A percentile compares a stretch with the other conserved stretches of the same genome.
phyloP scores from a whole-genome alignment of 1,140 invertebrate species.

The Aphelinus atriplicis region DNA sequence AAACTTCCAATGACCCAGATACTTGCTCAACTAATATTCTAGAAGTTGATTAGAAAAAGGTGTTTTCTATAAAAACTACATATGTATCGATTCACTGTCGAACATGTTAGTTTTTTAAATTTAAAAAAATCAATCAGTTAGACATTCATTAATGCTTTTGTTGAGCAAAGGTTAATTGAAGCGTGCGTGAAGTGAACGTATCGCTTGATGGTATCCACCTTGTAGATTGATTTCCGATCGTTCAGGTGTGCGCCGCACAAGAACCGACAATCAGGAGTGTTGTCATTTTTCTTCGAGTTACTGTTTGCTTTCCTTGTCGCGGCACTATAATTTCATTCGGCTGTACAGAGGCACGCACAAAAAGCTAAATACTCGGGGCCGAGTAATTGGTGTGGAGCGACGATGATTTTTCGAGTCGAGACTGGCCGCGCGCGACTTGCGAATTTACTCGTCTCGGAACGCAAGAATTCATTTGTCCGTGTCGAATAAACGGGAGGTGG shows the following conservation, averaged over 20 bases:
- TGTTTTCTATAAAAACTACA: no score
- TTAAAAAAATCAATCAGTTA: no score
- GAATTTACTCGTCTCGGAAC: slow-evolving; percentile 4
- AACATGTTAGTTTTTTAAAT: no score
- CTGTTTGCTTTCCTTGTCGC: not conserved
- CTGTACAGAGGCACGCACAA: no score
- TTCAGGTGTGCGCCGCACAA: not conserved
- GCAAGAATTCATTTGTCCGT: slow-evolving; percentile 3
- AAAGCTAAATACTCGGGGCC: no score
- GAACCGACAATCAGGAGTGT: not conserved
- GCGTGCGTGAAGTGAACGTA: no score
- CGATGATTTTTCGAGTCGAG: not conserved
- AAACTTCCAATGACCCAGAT: no score
- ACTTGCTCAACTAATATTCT: no score
- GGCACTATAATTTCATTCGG: slow-evolving; percentile 1
- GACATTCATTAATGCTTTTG: no score
- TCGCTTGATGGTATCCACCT: not conserved
- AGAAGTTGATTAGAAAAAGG: no score
- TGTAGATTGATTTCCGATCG: slow-evolving; percentile 1
- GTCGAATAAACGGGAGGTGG: not conserved
- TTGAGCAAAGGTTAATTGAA: no score
- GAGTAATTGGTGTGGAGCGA: not conserved
- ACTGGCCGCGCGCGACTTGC: not conserved
- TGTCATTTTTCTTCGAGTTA: not conserved
- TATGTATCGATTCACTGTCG: no score